Conservation (phyloP, 2,113 vertebrate genomes). For the Apaloderma vittatum region DNA sequence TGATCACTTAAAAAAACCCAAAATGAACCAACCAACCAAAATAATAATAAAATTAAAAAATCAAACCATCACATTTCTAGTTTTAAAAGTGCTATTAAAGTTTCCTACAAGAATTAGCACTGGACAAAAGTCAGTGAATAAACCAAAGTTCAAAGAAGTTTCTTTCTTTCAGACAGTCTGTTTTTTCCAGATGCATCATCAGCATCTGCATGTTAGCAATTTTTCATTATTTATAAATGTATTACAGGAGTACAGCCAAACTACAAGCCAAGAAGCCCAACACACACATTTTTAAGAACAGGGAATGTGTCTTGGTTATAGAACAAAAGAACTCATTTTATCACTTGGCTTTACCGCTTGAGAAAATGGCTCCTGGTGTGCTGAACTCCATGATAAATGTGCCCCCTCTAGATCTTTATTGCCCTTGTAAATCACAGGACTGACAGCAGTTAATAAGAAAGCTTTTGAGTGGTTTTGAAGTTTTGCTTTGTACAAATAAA, state of each 20-base stretch:
- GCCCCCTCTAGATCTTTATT: constrained; percentile 88
- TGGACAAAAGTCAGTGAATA: not conserved
- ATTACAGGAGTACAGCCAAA: constrained; percentile 48
- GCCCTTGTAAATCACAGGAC: constrained; percentile 86
- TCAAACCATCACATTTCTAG: too few species aligned
- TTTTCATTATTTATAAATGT: constrained; percentile 66
- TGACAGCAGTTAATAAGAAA: constrained; percentile 90
- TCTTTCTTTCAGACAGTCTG: constrained; percentile 17
- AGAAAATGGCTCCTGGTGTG: constrained; percentile 87
- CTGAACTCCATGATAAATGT: constrained; percentile 86
- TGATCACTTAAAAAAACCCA: not conserved
- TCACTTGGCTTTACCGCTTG: constrained; percentile 83
- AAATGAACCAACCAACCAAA: not conserved
- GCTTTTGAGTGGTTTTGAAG: constrained; percentile 88
- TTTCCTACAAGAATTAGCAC: constrained; percentile 14
- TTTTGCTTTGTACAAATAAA: constrained; percentile 88
- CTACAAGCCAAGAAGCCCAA: constrained; percentile 68
- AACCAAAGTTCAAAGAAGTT: constrained; percentile 8
- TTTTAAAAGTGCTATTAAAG: not conserved
- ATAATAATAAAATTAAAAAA: not conserved
- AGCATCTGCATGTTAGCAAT: constrained; percentile 59
- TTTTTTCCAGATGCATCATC: constrained; percentile 55
- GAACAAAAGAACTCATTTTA: constrained; percentile 88
- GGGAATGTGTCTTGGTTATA: constrained; percentile 81
- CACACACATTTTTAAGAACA: constrained; percentile 56